phyloP scores from a whole-genome alignment of 2,113 vertebrate genomes.

The Macquaria australasica region DNA sequence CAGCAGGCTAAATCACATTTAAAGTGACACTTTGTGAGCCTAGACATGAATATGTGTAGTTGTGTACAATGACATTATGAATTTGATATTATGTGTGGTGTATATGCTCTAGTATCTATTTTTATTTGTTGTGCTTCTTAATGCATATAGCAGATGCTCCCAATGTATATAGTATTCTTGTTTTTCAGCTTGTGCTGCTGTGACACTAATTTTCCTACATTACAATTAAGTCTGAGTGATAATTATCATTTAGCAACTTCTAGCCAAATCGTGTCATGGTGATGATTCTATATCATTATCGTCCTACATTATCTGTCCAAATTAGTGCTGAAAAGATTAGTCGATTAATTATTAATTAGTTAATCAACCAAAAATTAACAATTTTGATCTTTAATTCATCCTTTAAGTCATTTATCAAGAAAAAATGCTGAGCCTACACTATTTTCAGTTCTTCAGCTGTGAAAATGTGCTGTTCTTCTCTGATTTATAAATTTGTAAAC shows the following conservation, averaged over 20 bases:
- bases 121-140: not conserved
- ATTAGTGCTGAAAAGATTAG: not conserved
- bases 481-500: not conserved
- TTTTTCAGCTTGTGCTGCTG: not conserved
- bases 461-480: not conserved
- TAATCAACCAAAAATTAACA: not conserved
- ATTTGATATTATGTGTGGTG: not conserved
- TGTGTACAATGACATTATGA: not conserved
- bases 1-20: not conserved
- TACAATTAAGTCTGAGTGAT: not conserved
- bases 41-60: not conserved
- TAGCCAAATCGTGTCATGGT: not conserved
- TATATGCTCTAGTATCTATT: not conserved
- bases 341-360: not conserved
- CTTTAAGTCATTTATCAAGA: not conserved
- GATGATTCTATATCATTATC: not conserved
- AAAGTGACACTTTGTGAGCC: not conserved
- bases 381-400: not conserved
- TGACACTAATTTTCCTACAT: not conserved
- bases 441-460: not conserved
- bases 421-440: not conserved
- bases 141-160: not conserved
- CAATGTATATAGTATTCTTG: not conserved
- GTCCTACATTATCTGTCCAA: not conserved
- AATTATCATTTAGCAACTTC: not conserved